Evolutionary conservation across 2,113 vertebrate species (phyloP).

Genomic region (Rhea americana): DNA sequence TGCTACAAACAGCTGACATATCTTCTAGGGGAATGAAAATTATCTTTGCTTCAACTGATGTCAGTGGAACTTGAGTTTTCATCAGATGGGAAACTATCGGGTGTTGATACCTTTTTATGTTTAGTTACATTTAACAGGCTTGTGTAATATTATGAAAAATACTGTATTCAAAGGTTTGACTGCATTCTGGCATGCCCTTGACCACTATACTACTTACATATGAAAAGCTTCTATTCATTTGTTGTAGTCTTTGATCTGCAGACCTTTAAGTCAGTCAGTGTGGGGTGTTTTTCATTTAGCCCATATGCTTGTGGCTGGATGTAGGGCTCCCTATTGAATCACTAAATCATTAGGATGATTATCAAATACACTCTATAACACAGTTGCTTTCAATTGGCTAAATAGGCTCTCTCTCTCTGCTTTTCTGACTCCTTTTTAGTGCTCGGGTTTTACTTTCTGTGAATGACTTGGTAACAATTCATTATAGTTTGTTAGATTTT

Average conservation of each 20-base stretch:
- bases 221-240: neutral
- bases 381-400: neutral
- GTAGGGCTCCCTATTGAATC: neutral
- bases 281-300: neutral
- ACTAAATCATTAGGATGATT: neutral
- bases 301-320: neutral
- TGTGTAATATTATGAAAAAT: neutral
- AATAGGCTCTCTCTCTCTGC: neutral
- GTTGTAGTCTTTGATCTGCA: neutral
- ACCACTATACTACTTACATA: neutral
- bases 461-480: neutral
- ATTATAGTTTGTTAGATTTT: neutral
- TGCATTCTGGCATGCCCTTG: neutral
- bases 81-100: neutral
- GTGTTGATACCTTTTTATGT: neutral
- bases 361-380: neutral
- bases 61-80: neutral
- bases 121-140: neutral
- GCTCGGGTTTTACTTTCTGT: neutral
- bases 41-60: neutral
- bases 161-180: neutral
- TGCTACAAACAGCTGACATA: neutral
- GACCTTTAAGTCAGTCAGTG: neutral
- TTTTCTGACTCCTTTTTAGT: neutral
- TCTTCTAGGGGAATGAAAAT: neutral